Evolutionary conservation across 2,113 vertebrate genomes (phyloP), one percentile per base, ranked within the genome.

Genomic region (Parus major): DNA sequence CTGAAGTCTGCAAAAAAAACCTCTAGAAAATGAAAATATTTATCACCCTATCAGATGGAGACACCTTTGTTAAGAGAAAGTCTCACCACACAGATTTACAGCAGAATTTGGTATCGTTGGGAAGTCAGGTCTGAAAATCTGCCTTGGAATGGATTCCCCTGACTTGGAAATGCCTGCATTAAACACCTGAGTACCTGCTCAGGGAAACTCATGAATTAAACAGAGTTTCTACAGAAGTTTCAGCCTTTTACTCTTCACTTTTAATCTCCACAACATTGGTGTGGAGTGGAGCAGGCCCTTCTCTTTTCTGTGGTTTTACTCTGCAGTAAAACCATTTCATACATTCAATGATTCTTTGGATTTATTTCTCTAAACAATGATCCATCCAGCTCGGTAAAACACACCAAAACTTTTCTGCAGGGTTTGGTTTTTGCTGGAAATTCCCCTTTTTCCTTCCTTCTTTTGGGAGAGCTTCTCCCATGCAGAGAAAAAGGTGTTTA

Each of bases 61-160:
- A 83, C 41, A 31, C 42, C 8, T 61, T 42, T 25, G 59, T 61
- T 10, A 28, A n/a, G 20, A 16, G 23, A 28, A 71, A 15, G 22
- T 46, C 41, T 90, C 44, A 22, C 29, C 35, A 52, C 29, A 44
- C 18, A 85, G 75, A 93, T 96, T 96, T 94, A 94, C 4, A 1
- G 47, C 75, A 63, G 57, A 50, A 27, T 59, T 31, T 24, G 47
- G n/a, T 12, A 4, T 22, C 65, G 11, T 15, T 41, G 66, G 41
- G 78, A 65, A 82, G 39, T 36, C 65, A 72, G 71, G 50, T 21
- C 81, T 73, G 93, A 79, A 82, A 85, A 46, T 56, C 39, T 84
- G n/a, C 56, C 23, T 2, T 4, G 44, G 20, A 39, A 94, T 59
- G 28, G 75, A 36, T 53, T 57, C 59, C n/a, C 19, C 36, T 44